These are phyloP conservation scores for Neodiprion fabricii DNA, from an alignment of 1,140 invertebrate genomes.

Conservation along the genomic window DNA sequence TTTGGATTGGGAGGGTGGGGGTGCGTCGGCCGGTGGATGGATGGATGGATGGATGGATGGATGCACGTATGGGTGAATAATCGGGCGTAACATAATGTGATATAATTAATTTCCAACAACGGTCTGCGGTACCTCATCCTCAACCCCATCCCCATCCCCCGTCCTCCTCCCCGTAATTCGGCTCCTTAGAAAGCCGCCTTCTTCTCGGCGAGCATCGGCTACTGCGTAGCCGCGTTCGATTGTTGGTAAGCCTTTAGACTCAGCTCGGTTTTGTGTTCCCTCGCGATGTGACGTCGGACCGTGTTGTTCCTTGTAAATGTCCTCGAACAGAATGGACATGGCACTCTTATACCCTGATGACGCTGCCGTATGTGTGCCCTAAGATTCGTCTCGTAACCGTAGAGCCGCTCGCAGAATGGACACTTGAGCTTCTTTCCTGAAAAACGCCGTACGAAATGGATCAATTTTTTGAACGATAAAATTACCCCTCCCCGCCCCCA, in stretches of 20 bases:
- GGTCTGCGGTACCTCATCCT: too few species aligned
- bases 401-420: constrained; percentile 89
- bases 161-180: too few species aligned
- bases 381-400: constrained; percentile 91
- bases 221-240: constrained; percentile 55
- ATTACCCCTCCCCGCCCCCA: too few species aligned
- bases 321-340: constrained; percentile 84
- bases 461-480: background rate
- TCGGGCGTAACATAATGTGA: too few species aligned
- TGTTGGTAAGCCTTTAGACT: constrained; percentile 72
- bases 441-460: constrained; percentile 33
- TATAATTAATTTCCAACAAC: too few species aligned
- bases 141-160: too few species aligned
- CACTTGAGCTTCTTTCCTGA: constrained; percentile 89
- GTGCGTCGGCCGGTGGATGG: too few species aligned
- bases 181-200: too few species aligned
- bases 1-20: too few species aligned
- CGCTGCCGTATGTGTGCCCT: constrained; percentile 88
- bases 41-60: too few species aligned
- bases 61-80: too few species aligned
- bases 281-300: constrained; percentile 83
- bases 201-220: background rate
- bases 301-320: constrained; percentile 94
- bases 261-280: constrained; percentile 82
- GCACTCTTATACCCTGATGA: constrained; percentile 88